A percentile compares a stretch with the other conserved stretches of the same genome.
phyloP scores from a whole-genome alignment of 2,113 vertebrate genomes.

The Strigops habroptila region DNA sequence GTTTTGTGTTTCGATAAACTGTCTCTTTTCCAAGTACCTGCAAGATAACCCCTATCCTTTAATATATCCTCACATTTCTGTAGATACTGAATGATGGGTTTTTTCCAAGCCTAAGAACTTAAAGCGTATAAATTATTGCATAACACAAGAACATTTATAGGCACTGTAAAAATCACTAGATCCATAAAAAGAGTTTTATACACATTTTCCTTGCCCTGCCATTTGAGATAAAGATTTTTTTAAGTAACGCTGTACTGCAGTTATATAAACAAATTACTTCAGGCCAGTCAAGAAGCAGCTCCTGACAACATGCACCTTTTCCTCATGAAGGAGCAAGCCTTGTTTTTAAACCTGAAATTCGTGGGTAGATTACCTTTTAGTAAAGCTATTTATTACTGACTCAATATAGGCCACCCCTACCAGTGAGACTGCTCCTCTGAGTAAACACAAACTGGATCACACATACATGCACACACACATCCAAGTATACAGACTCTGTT shows the following conservation, averaged over 20 bases:
- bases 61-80: background rate
- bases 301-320: background rate
- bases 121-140: background rate
- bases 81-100: fast-evolving
- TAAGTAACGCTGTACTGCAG: background rate
- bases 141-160: background rate
- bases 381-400: background rate
- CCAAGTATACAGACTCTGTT: background rate
- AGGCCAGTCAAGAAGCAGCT: background rate
- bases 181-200: background rate
- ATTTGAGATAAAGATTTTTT: background rate
- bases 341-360: background rate
- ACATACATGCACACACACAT: background rate
- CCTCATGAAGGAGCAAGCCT: background rate
- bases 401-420: background rate
- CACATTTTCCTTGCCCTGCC: background rate
- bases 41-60: background rate
- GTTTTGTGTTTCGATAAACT: background rate
- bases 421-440: background rate
- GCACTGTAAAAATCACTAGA: background rate
- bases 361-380: background rate
- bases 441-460: background rate
- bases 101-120: background rate
- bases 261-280: background rate
- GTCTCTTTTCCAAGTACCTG: background rate